These are phyloP conservation scores for Dryocosmus kuriphilus DNA, from an alignment of 2,888 invertebrate species.

Conservation along the genomic window DNA sequence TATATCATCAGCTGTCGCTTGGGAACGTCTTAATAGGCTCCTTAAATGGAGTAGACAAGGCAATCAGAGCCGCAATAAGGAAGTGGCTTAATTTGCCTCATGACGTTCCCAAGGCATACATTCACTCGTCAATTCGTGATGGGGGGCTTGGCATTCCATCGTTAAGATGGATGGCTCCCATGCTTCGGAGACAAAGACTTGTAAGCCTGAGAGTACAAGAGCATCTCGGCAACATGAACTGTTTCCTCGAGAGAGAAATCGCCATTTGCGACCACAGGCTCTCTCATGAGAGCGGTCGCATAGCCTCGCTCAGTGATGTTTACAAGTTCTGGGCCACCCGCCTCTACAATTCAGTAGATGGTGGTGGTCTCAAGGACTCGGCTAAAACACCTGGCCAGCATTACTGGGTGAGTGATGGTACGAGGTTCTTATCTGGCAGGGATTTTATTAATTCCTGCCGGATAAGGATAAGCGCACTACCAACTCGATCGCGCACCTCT, in stretches of 20 bases:
- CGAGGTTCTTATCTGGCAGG: constrained; percentile 41
- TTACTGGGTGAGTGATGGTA: constrained; percentile 47
- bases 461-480: constrained; percentile 67
- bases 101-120: not conserved
- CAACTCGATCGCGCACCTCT: constrained; percentile 60
- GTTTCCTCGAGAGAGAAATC: constrained; percentile 17
- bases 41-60: constrained; percentile 42
- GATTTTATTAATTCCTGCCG: constrained; percentile 50
- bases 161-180: constrained; percentile 46
- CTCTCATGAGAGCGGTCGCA: not conserved
- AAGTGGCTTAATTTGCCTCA: not conserved
- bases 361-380: constrained; percentile 52
- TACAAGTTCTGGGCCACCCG: constrained; percentile 36
- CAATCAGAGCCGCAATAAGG: not conserved
- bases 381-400: constrained; percentile 41
- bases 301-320: not conserved
- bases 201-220: constrained; percentile 24
- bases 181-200: constrained; percentile 40
- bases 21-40: too few species aligned
- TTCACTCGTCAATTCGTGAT: constrained; percentile 59
- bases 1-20: too few species aligned
- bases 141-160: constrained; percentile 61
- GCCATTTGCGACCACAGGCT: not conserved
- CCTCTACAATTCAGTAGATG: constrained; percentile 58
- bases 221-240: not conserved